phyloP scores from a whole-genome alignment of 2,888 invertebrate genomes.

The Acleris cristana region DNA sequence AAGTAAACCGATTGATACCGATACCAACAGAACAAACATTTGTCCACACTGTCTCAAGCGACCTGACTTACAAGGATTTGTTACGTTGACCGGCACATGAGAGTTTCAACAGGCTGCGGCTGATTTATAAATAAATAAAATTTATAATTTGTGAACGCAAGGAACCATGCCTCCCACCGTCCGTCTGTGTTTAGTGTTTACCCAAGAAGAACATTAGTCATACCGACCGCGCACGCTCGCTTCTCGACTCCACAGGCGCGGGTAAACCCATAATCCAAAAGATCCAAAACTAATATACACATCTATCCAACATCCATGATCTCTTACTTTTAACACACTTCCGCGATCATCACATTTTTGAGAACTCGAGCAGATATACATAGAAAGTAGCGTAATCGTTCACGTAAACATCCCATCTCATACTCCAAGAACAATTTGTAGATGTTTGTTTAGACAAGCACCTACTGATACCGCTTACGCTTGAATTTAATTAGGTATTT shows the following conservation, averaged over 20 bases:
- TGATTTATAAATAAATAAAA: slow-evolving; percentile 40
- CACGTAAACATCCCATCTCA: slow-evolving; percentile 44
- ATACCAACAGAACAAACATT: slow-evolving; percentile 53
- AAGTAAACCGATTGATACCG: slow-evolving; percentile 34
- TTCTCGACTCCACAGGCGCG: not conserved
- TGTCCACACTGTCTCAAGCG: slow-evolving; percentile 54
- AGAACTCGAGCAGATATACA: slow-evolving; percentile 45
- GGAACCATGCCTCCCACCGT: slow-evolving; percentile 42
- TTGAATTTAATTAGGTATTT: slow-evolving; percentile 16
- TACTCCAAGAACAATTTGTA: slow-evolving; percentile 43
- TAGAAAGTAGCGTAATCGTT: slow-evolving; percentile 40
- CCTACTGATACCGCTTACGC: slow-evolving; percentile 20
- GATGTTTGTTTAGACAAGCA: slow-evolving; percentile 42
- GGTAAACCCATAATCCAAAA: not conserved
- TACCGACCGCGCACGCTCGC: slow-evolving; percentile 13
- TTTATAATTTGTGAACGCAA: slow-evolving; percentile 38
- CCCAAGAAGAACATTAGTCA: slow-evolving; percentile 41
- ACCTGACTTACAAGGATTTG: slow-evolving; percentile 40
- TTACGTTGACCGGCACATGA: slow-evolving; percentile 36
- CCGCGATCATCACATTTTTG: slow-evolving; percentile 38
- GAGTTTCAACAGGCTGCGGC: slow-evolving; percentile 43
- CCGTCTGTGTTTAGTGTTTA: slow-evolving; percentile 52
- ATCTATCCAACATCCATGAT: slow-evolving; percentile 12
- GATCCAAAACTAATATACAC: not conserved
- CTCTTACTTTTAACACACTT: slow-evolving; percentile 19